phyloP scores from a whole-genome alignment of 2,888 invertebrate species.

The Agrochola lychnidis region DNA sequence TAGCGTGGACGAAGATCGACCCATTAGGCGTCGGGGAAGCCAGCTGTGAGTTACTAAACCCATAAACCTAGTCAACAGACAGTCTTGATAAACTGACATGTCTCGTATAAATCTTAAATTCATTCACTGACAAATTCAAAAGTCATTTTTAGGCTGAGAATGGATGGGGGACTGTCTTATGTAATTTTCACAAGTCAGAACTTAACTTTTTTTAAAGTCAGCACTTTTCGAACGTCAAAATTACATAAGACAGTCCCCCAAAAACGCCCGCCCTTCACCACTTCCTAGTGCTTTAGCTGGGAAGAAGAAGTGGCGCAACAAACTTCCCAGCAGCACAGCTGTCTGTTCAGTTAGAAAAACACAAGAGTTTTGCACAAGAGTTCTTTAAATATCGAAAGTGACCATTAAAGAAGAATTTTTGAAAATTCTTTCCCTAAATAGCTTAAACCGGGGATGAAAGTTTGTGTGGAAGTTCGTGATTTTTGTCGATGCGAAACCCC shows the following conservation, averaged over 20 bases:
- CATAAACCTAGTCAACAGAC: background rate
- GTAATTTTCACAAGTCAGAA: no score
- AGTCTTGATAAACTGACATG: background rate
- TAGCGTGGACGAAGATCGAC: conserved; percentile 93
- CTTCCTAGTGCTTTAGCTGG: no score
- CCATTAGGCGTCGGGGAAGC: conserved; percentile 94
- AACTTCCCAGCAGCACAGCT: no score
- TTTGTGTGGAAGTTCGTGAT: background rate
- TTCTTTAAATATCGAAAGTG: background rate
- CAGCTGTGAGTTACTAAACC: conserved; percentile 93
- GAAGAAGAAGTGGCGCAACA: no score
- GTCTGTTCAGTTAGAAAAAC: no score
- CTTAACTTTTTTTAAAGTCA: no score
- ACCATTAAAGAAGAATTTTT: background rate
- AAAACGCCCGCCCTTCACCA: no score
- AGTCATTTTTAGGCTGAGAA: no score
- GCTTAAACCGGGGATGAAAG: background rate
- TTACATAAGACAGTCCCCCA: no score
- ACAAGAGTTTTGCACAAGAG: no score
- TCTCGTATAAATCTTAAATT: background rate
- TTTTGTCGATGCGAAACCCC: background rate
- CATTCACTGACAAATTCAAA: background rate
- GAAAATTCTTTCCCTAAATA: background rate
- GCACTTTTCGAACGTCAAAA: no score
- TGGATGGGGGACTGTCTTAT: no score